Evolutionary conservation across 2,113 vertebrate species (phyloP).

Genomic region (Dasyornis broadbenti): DNA sequence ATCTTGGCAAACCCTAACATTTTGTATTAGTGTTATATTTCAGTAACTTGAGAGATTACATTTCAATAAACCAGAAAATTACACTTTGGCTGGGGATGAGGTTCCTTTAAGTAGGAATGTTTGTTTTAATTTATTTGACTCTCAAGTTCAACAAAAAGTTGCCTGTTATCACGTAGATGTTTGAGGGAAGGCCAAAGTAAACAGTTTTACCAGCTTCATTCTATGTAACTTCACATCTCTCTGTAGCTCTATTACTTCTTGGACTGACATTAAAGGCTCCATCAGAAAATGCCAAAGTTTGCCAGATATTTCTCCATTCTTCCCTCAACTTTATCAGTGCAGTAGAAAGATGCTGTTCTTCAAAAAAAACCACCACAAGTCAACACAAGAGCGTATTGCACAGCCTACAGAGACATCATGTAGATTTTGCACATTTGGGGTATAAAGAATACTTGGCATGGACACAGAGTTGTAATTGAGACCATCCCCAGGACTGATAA

Average conservation of each 20-base stretch:
- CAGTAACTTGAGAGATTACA: background rate
- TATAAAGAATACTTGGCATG: background rate
- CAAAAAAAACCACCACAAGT: background rate
- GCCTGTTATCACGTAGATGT: background rate
- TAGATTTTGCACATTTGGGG: background rate
- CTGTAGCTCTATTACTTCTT: background rate
- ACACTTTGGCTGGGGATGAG: background rate
- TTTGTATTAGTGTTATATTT: background rate
- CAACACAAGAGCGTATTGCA: background rate
- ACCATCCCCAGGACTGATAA: background rate
- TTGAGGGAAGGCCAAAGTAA: constrained; percentile 18
- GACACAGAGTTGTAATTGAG: background rate
- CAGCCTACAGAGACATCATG: background rate
- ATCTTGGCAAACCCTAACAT: background rate
- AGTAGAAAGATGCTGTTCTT: background rate
- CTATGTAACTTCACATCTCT: background rate
- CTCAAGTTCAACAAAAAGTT: background rate
- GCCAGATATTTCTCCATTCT: background rate
- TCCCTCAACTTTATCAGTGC: background rate
- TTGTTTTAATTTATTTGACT: constrained; percentile 9
- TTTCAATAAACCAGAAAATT: background rate
- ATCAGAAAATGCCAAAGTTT: background rate
- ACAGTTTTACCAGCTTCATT: background rate
- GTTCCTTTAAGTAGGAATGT: background rate
- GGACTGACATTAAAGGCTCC: background rate